Percentiles rank a stretch among this genome's conserved stretches.
Evolutionary conservation across 2,888 invertebrate species (phyloP).

Genomic region (Tenthredo scrophulariae): DNA sequence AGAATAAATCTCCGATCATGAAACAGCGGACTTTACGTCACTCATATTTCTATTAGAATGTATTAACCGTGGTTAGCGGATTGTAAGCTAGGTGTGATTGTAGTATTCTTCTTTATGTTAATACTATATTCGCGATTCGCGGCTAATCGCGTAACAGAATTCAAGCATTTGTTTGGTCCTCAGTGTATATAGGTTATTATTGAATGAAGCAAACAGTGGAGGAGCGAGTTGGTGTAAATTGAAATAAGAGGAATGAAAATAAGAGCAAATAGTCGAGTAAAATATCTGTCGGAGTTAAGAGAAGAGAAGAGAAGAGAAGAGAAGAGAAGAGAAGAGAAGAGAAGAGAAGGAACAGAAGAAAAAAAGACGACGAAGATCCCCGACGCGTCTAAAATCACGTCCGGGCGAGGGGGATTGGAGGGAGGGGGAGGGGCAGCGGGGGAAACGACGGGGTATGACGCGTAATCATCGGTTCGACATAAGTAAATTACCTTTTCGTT

Average conservation of each 20-base stretch:
- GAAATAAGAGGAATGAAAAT: background rate
- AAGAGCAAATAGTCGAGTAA: background rate
- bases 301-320: background rate
- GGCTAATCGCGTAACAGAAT: background rate
- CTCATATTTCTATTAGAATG: conserved; percentile 48
- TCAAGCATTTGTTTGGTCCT: background rate
- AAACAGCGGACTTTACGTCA: background rate
- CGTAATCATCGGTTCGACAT: conserved; percentile 31
- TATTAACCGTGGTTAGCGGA: conserved; percentile 63
- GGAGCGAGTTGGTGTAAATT: background rate
- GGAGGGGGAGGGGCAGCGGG: conserved; percentile 8
- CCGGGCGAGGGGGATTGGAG: conserved; percentile 24
- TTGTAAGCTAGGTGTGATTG: background rate
- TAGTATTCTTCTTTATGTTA: background rate
- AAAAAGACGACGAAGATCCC: conserved; percentile 24
- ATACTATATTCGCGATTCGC: too few species aligned
- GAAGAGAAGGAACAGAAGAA: background rate
- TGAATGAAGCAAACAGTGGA: background rate
- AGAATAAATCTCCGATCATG: conserved; percentile 28
- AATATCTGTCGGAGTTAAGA: background rate
- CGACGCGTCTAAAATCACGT: conserved; percentile 55
- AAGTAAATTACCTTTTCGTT: conserved; percentile 74
- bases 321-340: background rate
- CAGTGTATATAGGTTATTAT: conserved; percentile 1
- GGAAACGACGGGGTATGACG: conserved; percentile 30